Evolutionary conservation across 2,888 invertebrate species (phyloP).

Genomic region (Xestobium rufovillosum): DNA sequence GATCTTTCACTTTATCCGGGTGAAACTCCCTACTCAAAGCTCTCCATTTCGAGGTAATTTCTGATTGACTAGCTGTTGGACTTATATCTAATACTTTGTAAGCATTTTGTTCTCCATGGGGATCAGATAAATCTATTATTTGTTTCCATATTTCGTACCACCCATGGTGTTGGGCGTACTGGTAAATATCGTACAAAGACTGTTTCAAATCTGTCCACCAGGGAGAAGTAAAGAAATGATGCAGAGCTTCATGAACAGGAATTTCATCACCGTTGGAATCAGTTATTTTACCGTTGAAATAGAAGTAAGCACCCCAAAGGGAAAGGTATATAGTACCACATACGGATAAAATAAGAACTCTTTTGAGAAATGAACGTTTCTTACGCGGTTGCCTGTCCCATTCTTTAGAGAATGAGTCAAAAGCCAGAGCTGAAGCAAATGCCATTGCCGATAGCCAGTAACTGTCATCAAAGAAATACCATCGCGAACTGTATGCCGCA

Average conservation of each 20-base stretch:
- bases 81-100: conserved; percentile 73
- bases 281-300: conserved; percentile 80
- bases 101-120: conserved; percentile 84
- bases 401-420: conserved; percentile 68
- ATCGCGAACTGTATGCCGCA: conserved; percentile 57
- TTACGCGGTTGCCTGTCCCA: conserved; percentile 65
- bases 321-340: conserved; percentile 63
- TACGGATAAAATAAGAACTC: conserved; percentile 52
- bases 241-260: conserved; percentile 78
- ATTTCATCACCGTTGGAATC: conserved; percentile 74
- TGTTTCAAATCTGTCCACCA: conserved; percentile 80
- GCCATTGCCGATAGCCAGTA: conserved; percentile 63
- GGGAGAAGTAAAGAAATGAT: conserved; percentile 84
- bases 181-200: conserved; percentile 64
- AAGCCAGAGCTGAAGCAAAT: conserved; percentile 57
- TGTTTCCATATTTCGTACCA: conserved; percentile 83
- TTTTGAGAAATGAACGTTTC: conserved; percentile 36
- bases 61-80: conserved; percentile 74
- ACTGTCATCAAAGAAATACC: conserved; percentile 66
- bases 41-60: conserved; percentile 78
- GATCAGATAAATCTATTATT: conserved; percentile 78
- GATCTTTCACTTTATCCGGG: conserved; percentile 83
- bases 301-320: conserved; percentile 72
- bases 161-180: conserved; percentile 75
- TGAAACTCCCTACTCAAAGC: conserved; percentile 78